These are phyloP conservation scores for Streptopelia turtur DNA, from an alignment of 2,797 vertebrate genomes.

Conservation along the genomic window DNA sequence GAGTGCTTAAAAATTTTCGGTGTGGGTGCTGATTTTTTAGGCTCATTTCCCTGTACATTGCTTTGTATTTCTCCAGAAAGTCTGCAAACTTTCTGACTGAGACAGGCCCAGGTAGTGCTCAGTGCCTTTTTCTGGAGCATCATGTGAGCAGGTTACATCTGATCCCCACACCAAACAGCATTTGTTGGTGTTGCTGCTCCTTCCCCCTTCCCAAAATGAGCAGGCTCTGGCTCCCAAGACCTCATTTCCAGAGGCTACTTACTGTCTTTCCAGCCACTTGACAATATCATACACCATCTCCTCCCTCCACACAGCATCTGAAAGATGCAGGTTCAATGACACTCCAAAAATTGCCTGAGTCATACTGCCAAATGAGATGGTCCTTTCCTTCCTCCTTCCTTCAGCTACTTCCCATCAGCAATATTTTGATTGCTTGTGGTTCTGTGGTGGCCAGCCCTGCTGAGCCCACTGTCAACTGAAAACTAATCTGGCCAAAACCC, in stretches of 20 bases:
- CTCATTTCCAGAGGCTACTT: neutral
- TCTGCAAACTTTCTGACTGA: neutral
- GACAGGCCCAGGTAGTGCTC: neutral
- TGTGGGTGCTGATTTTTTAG: neutral
- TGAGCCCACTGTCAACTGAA: neutral
- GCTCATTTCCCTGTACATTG: neutral
- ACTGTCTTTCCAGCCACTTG: neutral
- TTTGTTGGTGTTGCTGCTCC: neutral
- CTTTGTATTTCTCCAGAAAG: neutral
- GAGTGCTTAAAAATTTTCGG: neutral
- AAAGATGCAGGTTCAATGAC: neutral
- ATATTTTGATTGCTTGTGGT: neutral
- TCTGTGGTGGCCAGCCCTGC: neutral
- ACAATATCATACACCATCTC: neutral
- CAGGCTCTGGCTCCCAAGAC: neutral
- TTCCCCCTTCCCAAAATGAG: neutral
- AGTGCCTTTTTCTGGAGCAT: neutral
- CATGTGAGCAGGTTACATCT: neutral
- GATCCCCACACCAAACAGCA: neutral
- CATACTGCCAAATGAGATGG: neutral
- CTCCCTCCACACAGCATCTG: neutral
- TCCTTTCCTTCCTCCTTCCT: neutral
- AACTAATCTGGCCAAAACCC: neutral
- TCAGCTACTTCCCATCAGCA: neutral
- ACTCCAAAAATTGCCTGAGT: neutral